Conservation (phyloP, 2,888 invertebrate genomes). For the Tridacna crocea region DNA sequence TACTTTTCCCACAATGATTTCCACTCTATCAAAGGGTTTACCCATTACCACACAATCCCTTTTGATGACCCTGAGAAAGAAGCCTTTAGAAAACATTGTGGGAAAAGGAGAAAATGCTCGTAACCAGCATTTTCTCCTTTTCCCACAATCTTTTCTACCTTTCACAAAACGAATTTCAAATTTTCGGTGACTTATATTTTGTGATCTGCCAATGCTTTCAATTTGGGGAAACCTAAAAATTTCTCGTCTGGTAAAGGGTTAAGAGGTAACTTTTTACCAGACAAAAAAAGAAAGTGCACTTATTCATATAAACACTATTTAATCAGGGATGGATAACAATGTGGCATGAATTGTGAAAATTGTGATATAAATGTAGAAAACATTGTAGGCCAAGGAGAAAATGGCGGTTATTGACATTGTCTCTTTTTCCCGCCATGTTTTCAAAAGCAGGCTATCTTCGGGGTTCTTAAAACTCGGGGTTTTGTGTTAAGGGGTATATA, state of each 20-base stretch:
- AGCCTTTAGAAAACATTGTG: background rate
- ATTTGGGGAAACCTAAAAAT: background rate
- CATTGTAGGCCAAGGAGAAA: too few relatives aligned
- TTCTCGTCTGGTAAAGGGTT: background rate
- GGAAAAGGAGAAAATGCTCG: background rate
- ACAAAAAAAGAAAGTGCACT: background rate
- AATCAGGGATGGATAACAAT: background rate
- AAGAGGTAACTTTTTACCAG: too few relatives aligned
- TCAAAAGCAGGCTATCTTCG: too few relatives aligned
- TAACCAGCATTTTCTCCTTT: background rate
- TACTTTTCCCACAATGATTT: background rate
- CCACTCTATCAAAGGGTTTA: background rate
- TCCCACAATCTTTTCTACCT: background rate
- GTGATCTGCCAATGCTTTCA: background rate
- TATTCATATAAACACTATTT: background rate
- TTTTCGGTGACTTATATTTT: background rate
- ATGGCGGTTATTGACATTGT: background rate
- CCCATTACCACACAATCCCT: background rate
- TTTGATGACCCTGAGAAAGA: too few relatives aligned
- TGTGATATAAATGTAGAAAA: too few relatives aligned
- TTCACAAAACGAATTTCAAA: background rate
- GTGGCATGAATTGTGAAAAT: too few relatives aligned
- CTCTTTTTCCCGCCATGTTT: background rate
- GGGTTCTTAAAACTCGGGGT: too few relatives aligned
- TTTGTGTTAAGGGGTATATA: too few relatives aligned